Base-by-base conservation (phyloP, 2,113 vertebrate species). In the Cynocephalus volans region DNA sequence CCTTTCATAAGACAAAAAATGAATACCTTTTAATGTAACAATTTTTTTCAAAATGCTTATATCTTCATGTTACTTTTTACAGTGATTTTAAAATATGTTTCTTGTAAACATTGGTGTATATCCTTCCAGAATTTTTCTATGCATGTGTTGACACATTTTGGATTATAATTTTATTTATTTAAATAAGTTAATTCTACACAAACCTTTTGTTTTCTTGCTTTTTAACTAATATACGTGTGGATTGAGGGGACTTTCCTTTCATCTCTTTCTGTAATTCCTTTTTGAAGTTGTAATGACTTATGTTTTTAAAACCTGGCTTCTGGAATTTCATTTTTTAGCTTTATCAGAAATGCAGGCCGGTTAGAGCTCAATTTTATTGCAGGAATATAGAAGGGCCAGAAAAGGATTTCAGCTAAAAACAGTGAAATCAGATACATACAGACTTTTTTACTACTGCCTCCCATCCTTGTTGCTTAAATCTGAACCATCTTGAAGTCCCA, bases 41-140 rank as follows among this genome's bases (percentile, higher is more conserved):
- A 33, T 58, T 69, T 92, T 79, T 75, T 86, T 64, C 52, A 81
- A 93, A 77, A 73, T 89, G 21, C 10, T 77, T 15, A 36, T 91
- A 41, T 65, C n/a, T 93, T 95, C 17, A 48, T 72, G 11, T 95
- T 82, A 19, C 15, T 48, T 93, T 96, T 96, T 89, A 79, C 64
- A 86, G 23, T 83, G 64, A 67, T 52, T 97, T 91, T 60, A 79
- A 88, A 70, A 67, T 69, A 41, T 93, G 6, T 75, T 86, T 48
- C 50, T 86, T 87, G 15, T n/a, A 91, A 88, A 79, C 19, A 72
- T 64, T 81, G 15, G 10, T 81, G 1, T 65, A n/a, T 62, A 23
- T 64, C 21, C 82, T 88, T 79, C 9, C 72, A 93, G 28, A 92
- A 62, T 69, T 84, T 90, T 72, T 87, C 62, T 77, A 23, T 86